Base-by-base conservation (phyloP, 1,140 invertebrate species). In the Copidosoma floridanum region DNA sequence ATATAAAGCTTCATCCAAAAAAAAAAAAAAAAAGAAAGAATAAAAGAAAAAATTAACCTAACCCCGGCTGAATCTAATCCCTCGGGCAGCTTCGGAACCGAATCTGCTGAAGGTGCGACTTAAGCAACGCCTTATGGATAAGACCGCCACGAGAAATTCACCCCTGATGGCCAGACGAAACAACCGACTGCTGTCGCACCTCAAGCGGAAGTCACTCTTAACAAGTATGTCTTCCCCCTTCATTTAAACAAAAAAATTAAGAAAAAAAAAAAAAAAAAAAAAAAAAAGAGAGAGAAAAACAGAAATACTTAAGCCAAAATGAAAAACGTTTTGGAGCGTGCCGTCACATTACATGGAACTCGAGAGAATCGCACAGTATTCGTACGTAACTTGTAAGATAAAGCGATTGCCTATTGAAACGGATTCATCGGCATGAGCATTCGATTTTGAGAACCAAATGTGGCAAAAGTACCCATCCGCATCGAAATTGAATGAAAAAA, bases 71-170 rank as follows among this genome's bases (percentile, higher is more conserved):
- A 76, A 74, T 79, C 26, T 61, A 76, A 74, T 79, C 26, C 56
- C 52, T 41, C 77, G 75, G 74, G 77, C 86, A 97, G 95, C 94
- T 74, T 97, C 95, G 81, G 95, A 97, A 86, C 94, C 95, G 67
- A 97, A 98, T 86, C 87, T 96, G 81, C 85, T 95, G 82, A 97
- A 97, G 86, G 91, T 96, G 82, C 90, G 94, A 73, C 85, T 97
- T 73, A 97, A 97, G 85, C 93, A 95, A 82, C 91, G 94, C 78
- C 91, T 97, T 71, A 91, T 94, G 82, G 93, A 95, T 81, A 86
- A 92, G 66, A 87, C 78, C 38, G 77, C 76, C 24, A 86, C 87
- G 71, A 79, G 87, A 69, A 83, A 82, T 64, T 85, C 86, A 75
- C 93, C 92, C 76, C 92, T 93, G 67, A 88, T 94, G 78, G 88